Conservation (phyloP, 2,797 vertebrate species). For the Dallia pectoralis region DNA sequence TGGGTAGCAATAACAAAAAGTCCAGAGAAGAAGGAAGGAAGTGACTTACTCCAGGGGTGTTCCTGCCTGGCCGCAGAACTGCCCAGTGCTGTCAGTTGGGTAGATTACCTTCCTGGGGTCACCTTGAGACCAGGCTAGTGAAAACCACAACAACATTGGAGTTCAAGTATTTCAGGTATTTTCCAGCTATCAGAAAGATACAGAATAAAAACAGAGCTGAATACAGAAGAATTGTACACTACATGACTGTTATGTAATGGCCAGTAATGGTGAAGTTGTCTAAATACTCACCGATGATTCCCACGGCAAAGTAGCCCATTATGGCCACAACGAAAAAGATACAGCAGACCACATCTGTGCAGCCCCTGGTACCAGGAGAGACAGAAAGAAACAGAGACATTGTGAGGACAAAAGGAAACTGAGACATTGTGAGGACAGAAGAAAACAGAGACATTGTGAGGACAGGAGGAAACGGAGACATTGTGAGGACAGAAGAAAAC, state of each 20-base stretch:
- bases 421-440: not conserved
- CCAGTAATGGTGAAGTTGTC: not conserved
- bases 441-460: not conserved
- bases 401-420: not conserved
- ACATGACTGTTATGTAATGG: not conserved
- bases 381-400: not conserved
- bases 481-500: not conserved
- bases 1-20: not conserved
- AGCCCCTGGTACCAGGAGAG: slow-evolving; percentile 73
- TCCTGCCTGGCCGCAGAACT: slow-evolving; percentile 83
- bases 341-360: slow-evolving; percentile 91
- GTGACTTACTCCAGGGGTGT: slow-evolving; percentile 77
- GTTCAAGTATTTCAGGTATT: not conserved
- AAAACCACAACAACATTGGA: not conserved
- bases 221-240: not conserved
- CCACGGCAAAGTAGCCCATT: slow-evolving; percentile 85
- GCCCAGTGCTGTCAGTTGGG: slow-evolving; percentile 81
- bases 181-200: not conserved
- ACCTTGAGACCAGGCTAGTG: slow-evolving; percentile 83
- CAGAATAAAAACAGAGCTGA: not conserved
- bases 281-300: slow-evolving; percentile 82
- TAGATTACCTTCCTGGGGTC: slow-evolving; percentile 86
- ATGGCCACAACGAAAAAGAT: slow-evolving; percentile 84
- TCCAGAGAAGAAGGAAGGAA: not conserved
- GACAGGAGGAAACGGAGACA: not conserved